Conservation (phyloP, 2,797 vertebrate genomes). For the Lepus oiostolus region DNA sequence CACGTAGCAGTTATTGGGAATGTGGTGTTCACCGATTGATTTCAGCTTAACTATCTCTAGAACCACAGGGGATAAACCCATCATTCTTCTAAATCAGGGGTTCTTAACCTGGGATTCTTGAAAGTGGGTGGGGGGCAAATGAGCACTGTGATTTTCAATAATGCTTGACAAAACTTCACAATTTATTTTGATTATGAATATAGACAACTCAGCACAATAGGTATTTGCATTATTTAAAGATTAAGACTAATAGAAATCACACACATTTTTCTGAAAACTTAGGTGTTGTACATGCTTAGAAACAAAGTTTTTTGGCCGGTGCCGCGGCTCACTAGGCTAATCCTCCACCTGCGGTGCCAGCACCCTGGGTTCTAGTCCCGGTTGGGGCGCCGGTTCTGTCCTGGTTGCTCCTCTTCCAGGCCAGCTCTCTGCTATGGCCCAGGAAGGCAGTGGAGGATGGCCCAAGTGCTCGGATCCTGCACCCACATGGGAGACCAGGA, state of each 20-base stretch:
- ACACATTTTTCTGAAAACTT: neutral
- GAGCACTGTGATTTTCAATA: neutral
- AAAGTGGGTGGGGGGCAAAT: neutral
- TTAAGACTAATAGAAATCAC: neutral
- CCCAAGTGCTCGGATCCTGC: too few species aligned
- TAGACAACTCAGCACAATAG: neutral
- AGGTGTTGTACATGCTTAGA: neutral
- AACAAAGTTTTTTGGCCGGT: neutral
- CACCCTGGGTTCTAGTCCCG: too few species aligned
- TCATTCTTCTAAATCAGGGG: neutral
- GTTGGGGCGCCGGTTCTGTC: too few species aligned
- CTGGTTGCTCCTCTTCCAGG: too few species aligned
- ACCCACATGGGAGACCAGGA: too few species aligned
- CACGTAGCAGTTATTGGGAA: neutral
- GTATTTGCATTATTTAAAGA: neutral
- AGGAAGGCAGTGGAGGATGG: too few species aligned
- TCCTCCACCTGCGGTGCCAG: too few species aligned
- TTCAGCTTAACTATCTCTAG: neutral
- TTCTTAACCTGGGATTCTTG: neutral
- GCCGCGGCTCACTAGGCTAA: too few species aligned
- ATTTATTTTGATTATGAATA: neutral
- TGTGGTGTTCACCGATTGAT: neutral
- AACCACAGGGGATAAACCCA: neutral
- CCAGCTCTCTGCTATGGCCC: too few species aligned
- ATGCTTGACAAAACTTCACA: neutral